Percentiles rank a stretch among this genome's conserved stretches.
Conservation (phyloP, 2,888 invertebrate genomes). For the Marasmarcha lunaedactyla region DNA sequence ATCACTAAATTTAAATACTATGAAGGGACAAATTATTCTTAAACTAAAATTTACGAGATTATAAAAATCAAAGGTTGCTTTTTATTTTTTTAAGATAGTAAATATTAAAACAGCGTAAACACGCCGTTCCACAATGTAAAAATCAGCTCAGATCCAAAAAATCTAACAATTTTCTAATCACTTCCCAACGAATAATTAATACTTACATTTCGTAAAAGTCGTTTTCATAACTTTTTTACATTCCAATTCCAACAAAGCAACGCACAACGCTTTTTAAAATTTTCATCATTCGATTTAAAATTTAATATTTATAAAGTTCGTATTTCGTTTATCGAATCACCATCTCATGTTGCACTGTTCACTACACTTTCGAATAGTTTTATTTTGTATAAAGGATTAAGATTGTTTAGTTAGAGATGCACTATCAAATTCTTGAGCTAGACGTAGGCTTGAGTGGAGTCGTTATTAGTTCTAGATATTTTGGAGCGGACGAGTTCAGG, state of each 20-base stretch:
- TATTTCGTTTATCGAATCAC: slow-evolving; percentile 50
- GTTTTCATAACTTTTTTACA: slow-evolving; percentile 42
- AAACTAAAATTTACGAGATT: no score
- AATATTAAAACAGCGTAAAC: no score
- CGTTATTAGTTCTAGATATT: slow-evolving; percentile 20
- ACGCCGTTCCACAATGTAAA: no score
- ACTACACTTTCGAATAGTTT: slow-evolving; percentile 35
- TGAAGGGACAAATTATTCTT: no score
- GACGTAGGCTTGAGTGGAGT: slow-evolving; percentile 26
- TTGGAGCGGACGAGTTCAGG: slow-evolving; percentile 28
- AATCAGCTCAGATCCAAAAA: slow-evolving; percentile 39
- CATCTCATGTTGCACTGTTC: slow-evolving; percentile 52
- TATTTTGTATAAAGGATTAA: slow-evolving; percentile 35
- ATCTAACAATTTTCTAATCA: slow-evolving; percentile 50
- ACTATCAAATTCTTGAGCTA: slow-evolving; percentile 29
- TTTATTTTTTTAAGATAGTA: no score
- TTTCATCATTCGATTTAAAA: slow-evolving; percentile 34
- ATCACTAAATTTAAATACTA: no score
- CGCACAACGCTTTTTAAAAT: slow-evolving; percentile 39
- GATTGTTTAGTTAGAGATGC: slow-evolving; percentile 27
- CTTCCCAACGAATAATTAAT: slow-evolving; percentile 50
- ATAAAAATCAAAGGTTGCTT: no score
- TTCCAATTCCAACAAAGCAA: slow-evolving; percentile 53
- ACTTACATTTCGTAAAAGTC: slow-evolving; percentile 37
- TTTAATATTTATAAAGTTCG: slow-evolving; percentile 38